Percentiles rank a stretch among this genome's conserved stretches.
Evolutionary conservation across 1,140 invertebrate species (phyloP).

Genomic region (Bombus affinis): DNA sequence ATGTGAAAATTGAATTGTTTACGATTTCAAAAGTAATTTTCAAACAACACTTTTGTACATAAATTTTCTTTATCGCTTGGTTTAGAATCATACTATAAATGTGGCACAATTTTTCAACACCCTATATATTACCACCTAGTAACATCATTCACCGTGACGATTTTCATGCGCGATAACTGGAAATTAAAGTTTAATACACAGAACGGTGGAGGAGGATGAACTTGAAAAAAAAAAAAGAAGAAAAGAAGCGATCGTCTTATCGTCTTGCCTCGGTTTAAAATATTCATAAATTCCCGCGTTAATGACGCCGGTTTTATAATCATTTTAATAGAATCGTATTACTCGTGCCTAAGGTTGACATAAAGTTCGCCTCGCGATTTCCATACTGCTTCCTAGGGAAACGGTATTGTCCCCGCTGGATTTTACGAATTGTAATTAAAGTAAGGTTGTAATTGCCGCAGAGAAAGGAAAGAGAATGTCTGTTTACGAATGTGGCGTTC

Average conservation of each 20-base stretch:
- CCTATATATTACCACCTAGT: not conserved
- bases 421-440: constrained; percentile 48
- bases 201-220: not conserved
- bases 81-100: not conserved
- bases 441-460: constrained; percentile 10
- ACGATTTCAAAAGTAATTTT: too few relatives aligned
- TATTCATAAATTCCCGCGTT: constrained; percentile 49
- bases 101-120: not conserved
- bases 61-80: too few relatives aligned
- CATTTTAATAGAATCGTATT: constrained; percentile 46
- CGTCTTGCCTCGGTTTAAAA: constrained; percentile 28
- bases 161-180: constrained; percentile 34
- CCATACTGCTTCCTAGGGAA: constrained; percentile 2
- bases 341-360: constrained; percentile 39
- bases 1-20: too few relatives aligned
- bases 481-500: not conserved
- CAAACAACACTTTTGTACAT: too few relatives aligned
- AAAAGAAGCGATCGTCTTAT: constrained; percentile 40
- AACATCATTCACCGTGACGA: constrained; percentile 36
- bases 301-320: constrained; percentile 49
- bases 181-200: constrained; percentile 29
- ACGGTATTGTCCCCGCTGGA: not conserved
- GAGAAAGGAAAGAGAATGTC: not conserved
- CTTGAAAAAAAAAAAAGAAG: not conserved
- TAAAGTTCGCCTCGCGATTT: constrained; percentile 32